These are phyloP conservation scores for Hypsibius dujardini DNA, from an alignment of 1,140 invertebrate genomes.

Conservation along the genomic window DNA sequence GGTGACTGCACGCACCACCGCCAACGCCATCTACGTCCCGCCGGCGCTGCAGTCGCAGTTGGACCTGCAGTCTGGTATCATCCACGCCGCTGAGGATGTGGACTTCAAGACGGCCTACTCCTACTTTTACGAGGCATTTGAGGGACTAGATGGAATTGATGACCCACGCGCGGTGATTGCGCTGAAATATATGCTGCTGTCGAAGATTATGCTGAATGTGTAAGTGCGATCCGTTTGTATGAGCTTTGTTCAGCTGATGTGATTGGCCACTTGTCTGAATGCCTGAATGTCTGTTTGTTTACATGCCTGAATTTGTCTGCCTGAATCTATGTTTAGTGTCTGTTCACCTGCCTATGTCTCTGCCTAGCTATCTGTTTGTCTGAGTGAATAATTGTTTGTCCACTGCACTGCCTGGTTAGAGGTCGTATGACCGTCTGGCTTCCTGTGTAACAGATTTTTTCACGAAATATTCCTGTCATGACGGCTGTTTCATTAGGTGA, in stretches of 20 bases:
- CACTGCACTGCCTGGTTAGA: too few species aligned
- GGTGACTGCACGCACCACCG: constrained; percentile 92
- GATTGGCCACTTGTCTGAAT: too few species aligned
- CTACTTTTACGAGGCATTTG: constrained; percentile 99
- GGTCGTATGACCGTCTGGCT: too few species aligned
- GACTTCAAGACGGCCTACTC: constrained; percentile 99
- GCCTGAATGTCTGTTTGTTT: too few species aligned
- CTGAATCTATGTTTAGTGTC: constrained; percentile 14
- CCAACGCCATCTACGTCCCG: constrained; percentile 96
- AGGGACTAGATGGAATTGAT: constrained; percentile 92
- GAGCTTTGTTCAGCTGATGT: too few species aligned
- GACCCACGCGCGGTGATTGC: constrained; percentile 72
- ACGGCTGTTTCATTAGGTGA: background rate
- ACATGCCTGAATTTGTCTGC: constrained; percentile 14
- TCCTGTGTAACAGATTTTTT: background rate
- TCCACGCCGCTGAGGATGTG: constrained; percentile 95
- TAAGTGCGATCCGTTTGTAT: constrained; percentile 28
- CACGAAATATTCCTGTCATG: constrained; percentile 12
- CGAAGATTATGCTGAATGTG: constrained; percentile 90
- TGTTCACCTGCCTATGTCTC: background rate
- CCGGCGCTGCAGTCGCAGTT: constrained; percentile 90
- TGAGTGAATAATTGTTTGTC: too few species aligned
- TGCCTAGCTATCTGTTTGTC: too few species aligned
- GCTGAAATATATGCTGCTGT: constrained; percentile 95
- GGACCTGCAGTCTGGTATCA: constrained; percentile 89